A percentile compares a stretch with the other conserved stretches of the same genome.
phyloP scores from a whole-genome alignment of 2,797 vertebrate genomes.

The Brachyalestes nurse region DNA sequence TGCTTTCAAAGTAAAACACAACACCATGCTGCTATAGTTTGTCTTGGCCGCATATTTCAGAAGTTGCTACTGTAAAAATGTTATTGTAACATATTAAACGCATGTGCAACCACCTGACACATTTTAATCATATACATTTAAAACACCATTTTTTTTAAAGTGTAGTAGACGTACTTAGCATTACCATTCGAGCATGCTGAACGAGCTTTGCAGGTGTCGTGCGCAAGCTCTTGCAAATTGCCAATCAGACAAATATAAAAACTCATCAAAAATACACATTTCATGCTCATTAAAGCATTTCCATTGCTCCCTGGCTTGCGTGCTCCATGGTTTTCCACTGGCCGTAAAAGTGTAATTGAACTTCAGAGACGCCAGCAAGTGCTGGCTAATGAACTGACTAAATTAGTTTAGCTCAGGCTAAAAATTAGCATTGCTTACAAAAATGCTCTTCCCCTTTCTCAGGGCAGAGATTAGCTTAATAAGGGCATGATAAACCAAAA shows the following conservation, averaged over 20 bases:
- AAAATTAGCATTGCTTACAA: slow-evolving; percentile 28
- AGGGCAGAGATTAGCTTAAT: slow-evolving; percentile 34
- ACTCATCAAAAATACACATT: slow-evolving; percentile 37
- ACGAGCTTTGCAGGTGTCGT: slow-evolving; percentile 20
- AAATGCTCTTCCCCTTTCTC: slow-evolving; percentile 17
- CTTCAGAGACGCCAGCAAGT: slow-evolving; percentile 35
- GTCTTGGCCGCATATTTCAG: too few relatives aligned
- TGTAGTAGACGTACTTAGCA: background rate
- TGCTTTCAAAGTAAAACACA: too few relatives aligned
- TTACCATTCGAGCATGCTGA: background rate
- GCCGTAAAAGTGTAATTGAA: slow-evolving; percentile 50
- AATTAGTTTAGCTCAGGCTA: slow-evolving; percentile 31
- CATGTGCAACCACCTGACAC: too few relatives aligned
- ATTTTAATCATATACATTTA: too few relatives aligned
- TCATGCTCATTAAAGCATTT: slow-evolving; percentile 67
- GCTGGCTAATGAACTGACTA: slow-evolving; percentile 32
- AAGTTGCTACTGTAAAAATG: too few relatives aligned
- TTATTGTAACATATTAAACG: too few relatives aligned
- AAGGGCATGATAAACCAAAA: slow-evolving; percentile 33
- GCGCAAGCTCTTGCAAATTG: slow-evolving; percentile 4
- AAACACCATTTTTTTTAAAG: background rate
- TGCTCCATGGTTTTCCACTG: slow-evolving; percentile 20
- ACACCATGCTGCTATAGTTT: too few relatives aligned
- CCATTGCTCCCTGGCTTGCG: slow-evolving; percentile 3
- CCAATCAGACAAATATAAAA: slow-evolving; percentile 35